Base-by-base conservation (phyloP, 1,140 invertebrate genomes). In the Wasmannia auropunctata region DNA sequence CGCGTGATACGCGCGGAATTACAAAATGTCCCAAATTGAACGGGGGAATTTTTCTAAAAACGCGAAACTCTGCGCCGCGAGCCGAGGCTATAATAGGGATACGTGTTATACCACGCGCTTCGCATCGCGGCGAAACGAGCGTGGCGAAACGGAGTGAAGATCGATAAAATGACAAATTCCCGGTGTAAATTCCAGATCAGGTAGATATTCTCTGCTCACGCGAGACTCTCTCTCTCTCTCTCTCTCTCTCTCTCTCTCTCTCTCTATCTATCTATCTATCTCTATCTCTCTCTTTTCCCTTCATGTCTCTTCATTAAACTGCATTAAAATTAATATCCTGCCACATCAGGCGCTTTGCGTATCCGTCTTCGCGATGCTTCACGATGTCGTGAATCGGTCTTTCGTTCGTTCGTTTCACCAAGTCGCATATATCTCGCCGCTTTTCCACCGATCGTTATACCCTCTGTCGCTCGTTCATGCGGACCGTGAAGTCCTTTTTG, bases 271-370 rank as follows among this genome's bases (percentile, higher is more conserved):
- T n/a, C n/a, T n/a, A n/a, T n/a, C n/a, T n/a, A n/a, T n/a, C n/a
- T n/a, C n/a, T n/a, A n/a, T n/a, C n/a, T n/a, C n/a, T n/a, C n/a
- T n/a, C n/a, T n/a, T n/a, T n/a, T n/a, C n/a, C n/a, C n/a, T n/a
- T n/a, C n/a, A 37, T 43, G 65, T n/a, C 46, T 63, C 67, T 83
- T 86, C 56, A 63, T 63, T 60, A 83, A 62, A 2, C 28, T 43
- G 14, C 19, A 74, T 83, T 83, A 54, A 86, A 86, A 65, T 70
- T 54, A 86, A 83, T 65, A 46, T 62, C 22, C 19, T n/a, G 46
- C 37, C n/a, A 63, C 14, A 70, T 46, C 43, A 43, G 25, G 2
- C n/a, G n/a, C 19, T 46, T 51, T 46, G 54, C 28, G 3, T 25
- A 25, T 75, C 28, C 7, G 10, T 63, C 19, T 62, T 40, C 25